Conservation (phyloP, 2,888 invertebrate genomes). For the Oxyscelio sp. region DNA sequence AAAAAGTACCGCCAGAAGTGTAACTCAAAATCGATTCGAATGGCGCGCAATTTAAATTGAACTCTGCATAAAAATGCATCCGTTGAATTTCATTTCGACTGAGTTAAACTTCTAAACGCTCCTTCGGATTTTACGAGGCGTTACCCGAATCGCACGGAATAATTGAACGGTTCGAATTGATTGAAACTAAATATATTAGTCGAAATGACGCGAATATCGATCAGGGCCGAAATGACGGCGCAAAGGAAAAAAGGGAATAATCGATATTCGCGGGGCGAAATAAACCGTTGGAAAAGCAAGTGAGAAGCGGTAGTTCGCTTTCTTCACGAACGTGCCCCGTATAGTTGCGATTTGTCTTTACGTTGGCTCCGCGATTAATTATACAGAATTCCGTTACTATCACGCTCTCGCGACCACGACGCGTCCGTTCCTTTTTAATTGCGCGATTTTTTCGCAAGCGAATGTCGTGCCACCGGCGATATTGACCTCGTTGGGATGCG, state of each 20-base stretch:
- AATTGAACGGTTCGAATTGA: constrained; percentile 43
- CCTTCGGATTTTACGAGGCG: constrained; percentile 37
- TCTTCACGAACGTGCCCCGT: constrained; percentile 40
- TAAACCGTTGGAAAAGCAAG: constrained; percentile 56
- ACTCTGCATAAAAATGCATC: constrained; percentile 52
- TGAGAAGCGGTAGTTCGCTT: constrained; percentile 47
- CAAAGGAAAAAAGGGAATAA: background rate
- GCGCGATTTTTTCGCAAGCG: constrained; percentile 17
- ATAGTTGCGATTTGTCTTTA: constrained; percentile 48
- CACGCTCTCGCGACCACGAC: constrained; percentile 35
- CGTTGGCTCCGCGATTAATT: constrained; percentile 51
- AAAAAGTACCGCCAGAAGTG: no score
- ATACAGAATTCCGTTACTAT: constrained; percentile 47
- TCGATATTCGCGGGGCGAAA: background rate
- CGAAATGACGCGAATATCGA: constrained; percentile 22
- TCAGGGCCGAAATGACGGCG: constrained; percentile 1
- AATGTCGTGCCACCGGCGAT: constrained; percentile 9
- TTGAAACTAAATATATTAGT: constrained; percentile 38
- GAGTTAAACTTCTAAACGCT: constrained; percentile 47
- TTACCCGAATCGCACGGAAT: constrained; percentile 31
- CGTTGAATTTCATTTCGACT: constrained; percentile 50
- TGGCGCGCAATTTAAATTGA: no score
- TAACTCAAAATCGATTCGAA: constrained; percentile 56
- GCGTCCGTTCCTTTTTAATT: constrained; percentile 27
- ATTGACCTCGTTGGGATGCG: no score